Percentiles rank a stretch among this genome's conserved stretches.
These are phyloP conservation scores for Lithophane ornitopus DNA, from an alignment of 2,888 invertebrate species.

Conservation along the genomic window DNA sequence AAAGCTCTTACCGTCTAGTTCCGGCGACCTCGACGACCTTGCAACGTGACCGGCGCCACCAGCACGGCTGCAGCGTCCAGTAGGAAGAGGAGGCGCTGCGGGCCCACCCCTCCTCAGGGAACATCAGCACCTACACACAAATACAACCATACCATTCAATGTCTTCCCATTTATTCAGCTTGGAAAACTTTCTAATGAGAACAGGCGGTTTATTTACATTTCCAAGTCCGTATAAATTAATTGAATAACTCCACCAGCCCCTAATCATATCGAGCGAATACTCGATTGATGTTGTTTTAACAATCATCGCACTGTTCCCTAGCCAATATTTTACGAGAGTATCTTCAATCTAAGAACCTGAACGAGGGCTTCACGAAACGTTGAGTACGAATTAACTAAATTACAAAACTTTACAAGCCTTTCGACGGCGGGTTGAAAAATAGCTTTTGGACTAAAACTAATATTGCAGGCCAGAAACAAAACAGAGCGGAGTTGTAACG, in stretches of 20 bases:
- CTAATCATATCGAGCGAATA: conserved; percentile 38
- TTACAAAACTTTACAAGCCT: conserved; percentile 89
- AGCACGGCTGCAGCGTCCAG: conserved; percentile 96
- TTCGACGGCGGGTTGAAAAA: conserved; percentile 88
- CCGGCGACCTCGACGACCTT: conserved; percentile 96
- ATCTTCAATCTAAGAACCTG: conserved; percentile 78
- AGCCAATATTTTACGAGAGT: conserved; percentile 77
- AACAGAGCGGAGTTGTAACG: conserved; percentile 87
- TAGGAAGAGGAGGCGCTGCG: conserved; percentile 96
- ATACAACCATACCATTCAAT: conserved; percentile 31
- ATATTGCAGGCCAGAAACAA: conserved; percentile 88
- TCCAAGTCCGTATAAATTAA: conserved; percentile 62
- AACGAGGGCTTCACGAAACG: conserved; percentile 78
- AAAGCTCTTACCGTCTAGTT: conserved; percentile 90
- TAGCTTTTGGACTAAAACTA: conserved; percentile 90
- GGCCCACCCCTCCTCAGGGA: conserved; percentile 97
- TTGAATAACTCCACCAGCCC: conserved; percentile 56
- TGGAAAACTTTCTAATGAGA: conserved; percentile 58
- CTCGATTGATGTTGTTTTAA: conserved; percentile 77
- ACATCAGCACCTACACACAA: conserved; percentile 93
- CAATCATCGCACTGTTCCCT: conserved; percentile 72
- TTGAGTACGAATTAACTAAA: conserved; percentile 87
- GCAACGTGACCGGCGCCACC: conserved; percentile 96
- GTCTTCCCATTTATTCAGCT: conserved; percentile 34
- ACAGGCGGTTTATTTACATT: conserved; percentile 64